These are phyloP conservation scores for Abramis brama DNA, from an alignment of 2,113 vertebrate species.

Conservation along the genomic window DNA sequence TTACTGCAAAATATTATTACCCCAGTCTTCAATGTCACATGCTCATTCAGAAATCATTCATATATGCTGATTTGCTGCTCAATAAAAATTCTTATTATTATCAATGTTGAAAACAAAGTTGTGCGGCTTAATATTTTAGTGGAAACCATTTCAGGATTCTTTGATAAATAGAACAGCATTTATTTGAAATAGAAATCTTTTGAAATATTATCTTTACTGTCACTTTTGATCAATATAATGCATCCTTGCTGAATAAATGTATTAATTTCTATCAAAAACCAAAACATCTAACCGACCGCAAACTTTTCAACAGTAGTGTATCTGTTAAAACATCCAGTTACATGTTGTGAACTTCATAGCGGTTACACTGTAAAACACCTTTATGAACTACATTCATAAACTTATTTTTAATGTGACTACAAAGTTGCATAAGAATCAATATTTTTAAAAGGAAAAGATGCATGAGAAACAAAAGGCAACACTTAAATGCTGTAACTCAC, in stretches of 20 bases:
- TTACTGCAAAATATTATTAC: not conserved
- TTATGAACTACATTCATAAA: not conserved
- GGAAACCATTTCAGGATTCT: too few species aligned
- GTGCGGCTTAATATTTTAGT: too few species aligned
- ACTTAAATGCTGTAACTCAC: conserved; percentile 79
- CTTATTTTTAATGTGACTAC: not conserved
- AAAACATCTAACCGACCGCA: not conserved
- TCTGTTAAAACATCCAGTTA: not conserved
- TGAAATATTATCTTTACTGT: not conserved
- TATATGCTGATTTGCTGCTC: not conserved
- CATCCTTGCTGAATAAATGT: not conserved
- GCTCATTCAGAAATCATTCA: not conserved
- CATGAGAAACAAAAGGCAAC: not conserved
- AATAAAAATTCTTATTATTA: not conserved
- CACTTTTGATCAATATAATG: not conserved
- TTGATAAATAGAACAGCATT: too few species aligned
- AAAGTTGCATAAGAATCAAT: not conserved
- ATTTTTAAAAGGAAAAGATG: not conserved
- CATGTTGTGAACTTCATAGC: not conserved
- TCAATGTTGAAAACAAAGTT: not conserved
- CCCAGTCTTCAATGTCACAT: not conserved
- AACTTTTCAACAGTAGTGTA: not conserved
- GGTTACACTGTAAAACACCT: not conserved
- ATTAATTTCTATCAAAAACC: too few species aligned
- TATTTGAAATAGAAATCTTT: not conserved